Evolutionary conservation across 2,113 vertebrate genomes (phyloP).

Genomic region (Clinocottus analis): DNA sequence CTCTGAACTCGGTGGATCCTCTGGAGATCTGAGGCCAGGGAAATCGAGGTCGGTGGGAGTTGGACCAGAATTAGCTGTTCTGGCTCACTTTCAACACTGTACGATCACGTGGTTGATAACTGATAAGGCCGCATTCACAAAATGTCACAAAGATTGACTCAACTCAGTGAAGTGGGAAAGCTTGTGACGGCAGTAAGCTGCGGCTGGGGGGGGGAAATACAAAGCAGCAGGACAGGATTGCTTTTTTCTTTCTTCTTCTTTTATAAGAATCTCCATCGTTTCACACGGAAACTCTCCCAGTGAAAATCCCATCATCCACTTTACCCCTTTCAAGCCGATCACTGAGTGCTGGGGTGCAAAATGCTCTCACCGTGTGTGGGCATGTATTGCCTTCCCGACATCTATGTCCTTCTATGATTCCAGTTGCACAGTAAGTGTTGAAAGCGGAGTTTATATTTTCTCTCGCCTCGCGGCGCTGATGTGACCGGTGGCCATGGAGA

Average conservation of each 20-base stretch:
- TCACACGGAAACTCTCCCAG: conserved; percentile 16
- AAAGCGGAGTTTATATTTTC: conserved; percentile 1
- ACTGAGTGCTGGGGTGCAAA: conserved; percentile 38
- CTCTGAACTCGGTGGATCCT: not conserved
- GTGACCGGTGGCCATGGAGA: not conserved
- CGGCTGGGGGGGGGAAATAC: conserved; percentile 24
- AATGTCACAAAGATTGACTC: not conserved
- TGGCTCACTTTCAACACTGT: conserved; percentile 22
- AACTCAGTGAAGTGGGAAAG: conserved; percentile 10
- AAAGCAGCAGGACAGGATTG: conserved; percentile 1
- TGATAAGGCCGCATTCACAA: conserved; percentile 3
- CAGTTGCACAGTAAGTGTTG: conserved; percentile 9
- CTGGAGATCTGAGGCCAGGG: conserved; percentile 17
- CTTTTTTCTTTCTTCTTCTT: conserved; percentile 25
- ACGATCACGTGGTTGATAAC: conserved; percentile 9
- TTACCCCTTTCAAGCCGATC: conserved; percentile 16
- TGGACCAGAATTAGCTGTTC: conserved; percentile 31
- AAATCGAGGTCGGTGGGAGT: not conserved
- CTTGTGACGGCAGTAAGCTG: conserved; percentile 20
- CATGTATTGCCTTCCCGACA: conserved; percentile 16
- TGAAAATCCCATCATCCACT: conserved; percentile 39
- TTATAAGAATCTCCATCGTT: conserved; percentile 49
- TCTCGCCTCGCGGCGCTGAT: not conserved
- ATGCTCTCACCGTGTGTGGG: conserved; percentile 28
- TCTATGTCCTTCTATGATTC: conserved; percentile 5